phyloP scores from a whole-genome alignment of 2,113 vertebrate genomes.

The Phocoena sinus region DNA sequence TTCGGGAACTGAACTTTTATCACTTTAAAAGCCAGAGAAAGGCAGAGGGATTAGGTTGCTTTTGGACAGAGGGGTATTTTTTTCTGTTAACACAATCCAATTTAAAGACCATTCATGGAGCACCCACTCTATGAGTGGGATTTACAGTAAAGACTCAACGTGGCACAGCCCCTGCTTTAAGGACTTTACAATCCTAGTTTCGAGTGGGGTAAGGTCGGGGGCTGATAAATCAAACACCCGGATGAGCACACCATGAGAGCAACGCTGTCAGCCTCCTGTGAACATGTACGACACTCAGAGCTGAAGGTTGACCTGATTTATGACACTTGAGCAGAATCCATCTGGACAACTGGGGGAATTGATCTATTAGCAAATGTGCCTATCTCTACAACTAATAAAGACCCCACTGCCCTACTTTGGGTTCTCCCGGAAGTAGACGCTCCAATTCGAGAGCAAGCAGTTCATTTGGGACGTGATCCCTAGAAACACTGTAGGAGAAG shows the following conservation, averaged over 20 bases:
- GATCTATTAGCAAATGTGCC: not conserved
- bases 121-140: not conserved
- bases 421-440: not conserved
- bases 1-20: not conserved
- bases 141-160: not conserved
- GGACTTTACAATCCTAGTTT: not conserved
- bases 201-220: not conserved
- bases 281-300: not conserved
- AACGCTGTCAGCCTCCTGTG: too few species aligned
- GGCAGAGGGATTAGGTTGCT: not conserved
- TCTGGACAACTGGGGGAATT: not conserved
- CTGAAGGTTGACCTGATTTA: not conserved
- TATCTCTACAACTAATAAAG: not conserved
- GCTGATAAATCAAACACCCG: not conserved
- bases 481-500: not conserved
- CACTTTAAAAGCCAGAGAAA: not conserved
- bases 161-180: not conserved
- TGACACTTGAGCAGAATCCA: not conserved
- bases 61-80: not conserved
- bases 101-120: not conserved
- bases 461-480: not conserved
- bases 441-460: accelerated
- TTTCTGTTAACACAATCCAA: not conserved
- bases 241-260: accelerated
- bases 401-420: not conserved